Percentiles rank a stretch among this genome's conserved stretches.
These are phyloP conservation scores for Podargus strigoides DNA, from an alignment of 2,797 vertebrate genomes.

Conservation along the genomic window DNA sequence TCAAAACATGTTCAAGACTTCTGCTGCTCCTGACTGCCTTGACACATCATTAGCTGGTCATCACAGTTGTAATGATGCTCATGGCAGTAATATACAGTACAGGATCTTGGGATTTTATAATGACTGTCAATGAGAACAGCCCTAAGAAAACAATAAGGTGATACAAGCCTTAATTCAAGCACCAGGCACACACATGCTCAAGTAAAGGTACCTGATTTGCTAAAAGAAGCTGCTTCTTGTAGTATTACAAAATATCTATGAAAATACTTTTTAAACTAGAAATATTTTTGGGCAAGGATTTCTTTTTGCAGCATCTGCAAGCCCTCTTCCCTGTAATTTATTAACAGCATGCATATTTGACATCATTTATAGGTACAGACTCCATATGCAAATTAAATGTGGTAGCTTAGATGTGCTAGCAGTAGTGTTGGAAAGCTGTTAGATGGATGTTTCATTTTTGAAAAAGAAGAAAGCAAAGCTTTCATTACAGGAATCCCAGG, in stretches of 20 bases:
- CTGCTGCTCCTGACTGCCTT: not conserved
- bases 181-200: not conserved
- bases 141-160: not conserved
- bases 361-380: not conserved
- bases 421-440: not conserved
- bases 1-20: not conserved
- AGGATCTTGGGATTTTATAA: not conserved
- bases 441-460: not conserved
- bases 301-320: not conserved
- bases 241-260: not conserved
- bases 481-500: not conserved
- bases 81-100: not conserved
- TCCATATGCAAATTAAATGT: not conserved
- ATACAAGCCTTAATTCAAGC: not conserved
- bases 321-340: not conserved
- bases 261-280: not conserved
- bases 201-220: not conserved
- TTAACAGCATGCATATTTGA: not conserved
- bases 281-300: not conserved
- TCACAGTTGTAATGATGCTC: not conserved
- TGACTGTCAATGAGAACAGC: not conserved
- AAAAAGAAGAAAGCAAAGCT: not conserved
- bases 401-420: not conserved
- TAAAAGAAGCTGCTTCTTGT: not conserved
- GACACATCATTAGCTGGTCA: not conserved